phyloP scores from a whole-genome alignment of 2,888 invertebrate species.

The Plusia festucae region DNA sequence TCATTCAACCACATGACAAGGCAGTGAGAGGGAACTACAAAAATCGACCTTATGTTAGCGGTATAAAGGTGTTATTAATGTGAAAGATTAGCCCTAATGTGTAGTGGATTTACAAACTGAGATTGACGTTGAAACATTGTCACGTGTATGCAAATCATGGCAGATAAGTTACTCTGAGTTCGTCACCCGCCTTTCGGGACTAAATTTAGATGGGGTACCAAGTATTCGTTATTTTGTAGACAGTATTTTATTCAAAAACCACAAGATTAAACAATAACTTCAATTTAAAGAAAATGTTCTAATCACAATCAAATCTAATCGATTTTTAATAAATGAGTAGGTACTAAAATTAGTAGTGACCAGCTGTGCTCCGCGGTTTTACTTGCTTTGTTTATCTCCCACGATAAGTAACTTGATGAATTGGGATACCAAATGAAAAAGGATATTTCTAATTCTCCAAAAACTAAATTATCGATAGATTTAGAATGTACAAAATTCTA shows the following conservation, averaged over 20 bases:
- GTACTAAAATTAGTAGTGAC: too few relatives aligned
- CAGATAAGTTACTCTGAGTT: conserved; percentile 65
- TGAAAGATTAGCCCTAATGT: background rate
- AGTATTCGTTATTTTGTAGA: background rate
- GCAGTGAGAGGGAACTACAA: background rate
- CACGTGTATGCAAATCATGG: conserved; percentile 71
- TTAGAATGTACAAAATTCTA: too few relatives aligned
- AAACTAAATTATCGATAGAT: too few relatives aligned
- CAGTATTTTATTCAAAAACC: background rate
- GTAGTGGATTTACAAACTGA: conserved; percentile 38
- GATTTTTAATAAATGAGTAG: too few relatives aligned
- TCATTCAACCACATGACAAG: background rate
- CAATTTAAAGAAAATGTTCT: too few relatives aligned
- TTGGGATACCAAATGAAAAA: too few relatives aligned
- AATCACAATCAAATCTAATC: too few relatives aligned
- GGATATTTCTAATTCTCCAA: too few relatives aligned
- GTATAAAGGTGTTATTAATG: background rate
- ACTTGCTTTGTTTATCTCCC: too few relatives aligned
- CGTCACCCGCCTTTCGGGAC: conserved; percentile 54
- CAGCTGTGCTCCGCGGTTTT: too few relatives aligned
- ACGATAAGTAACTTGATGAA: too few relatives aligned
- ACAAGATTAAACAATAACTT: background rate
- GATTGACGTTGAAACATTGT: conserved; percentile 52
- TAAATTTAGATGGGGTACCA: conserved; percentile 41
- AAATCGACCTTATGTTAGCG: background rate